Evolutionary conservation across 1,140 invertebrate genomes (phyloP).

Genomic region (Brachionus rotundiformis): DNA sequence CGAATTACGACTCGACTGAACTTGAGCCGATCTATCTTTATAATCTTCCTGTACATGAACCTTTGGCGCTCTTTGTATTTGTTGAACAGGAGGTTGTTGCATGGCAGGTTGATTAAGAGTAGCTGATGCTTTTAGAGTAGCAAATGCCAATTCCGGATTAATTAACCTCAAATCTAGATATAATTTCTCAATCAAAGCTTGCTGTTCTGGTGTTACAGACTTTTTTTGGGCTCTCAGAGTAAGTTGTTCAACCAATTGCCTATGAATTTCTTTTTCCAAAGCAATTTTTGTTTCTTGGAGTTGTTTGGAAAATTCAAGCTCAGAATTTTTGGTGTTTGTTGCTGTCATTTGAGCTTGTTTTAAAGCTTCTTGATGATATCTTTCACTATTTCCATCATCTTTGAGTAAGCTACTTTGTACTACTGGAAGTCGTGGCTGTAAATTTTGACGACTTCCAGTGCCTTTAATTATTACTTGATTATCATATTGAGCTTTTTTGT

Average conservation of each 20-base stretch:
- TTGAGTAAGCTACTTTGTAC: conserved; percentile 39
- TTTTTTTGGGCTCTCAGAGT: conserved; percentile 40
- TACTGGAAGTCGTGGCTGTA: conserved; percentile 37
- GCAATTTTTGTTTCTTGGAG: conserved; percentile 36
- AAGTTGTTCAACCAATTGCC: conserved; percentile 40
- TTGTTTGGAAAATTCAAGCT: conserved; percentile 46
- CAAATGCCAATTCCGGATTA: conserved; percentile 50
- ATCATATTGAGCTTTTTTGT: conserved; percentile 51
- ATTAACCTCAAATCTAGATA: conserved; percentile 47
- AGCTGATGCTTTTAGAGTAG: conserved; percentile 43
- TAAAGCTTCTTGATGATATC: conserved; percentile 31
- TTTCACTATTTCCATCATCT: conserved; percentile 37
- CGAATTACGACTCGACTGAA: not conserved
- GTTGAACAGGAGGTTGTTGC: not conserved
- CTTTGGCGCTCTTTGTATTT: not conserved
- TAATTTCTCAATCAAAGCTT: conserved; percentile 46
- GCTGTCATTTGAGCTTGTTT: conserved; percentile 43
- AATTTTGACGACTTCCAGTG: not conserved
- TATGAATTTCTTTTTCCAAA: conserved; percentile 51
- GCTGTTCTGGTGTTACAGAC: conserved; percentile 47
- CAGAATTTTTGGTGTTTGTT: conserved; percentile 20
- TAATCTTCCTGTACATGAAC: not conserved
- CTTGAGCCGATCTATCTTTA: not conserved
- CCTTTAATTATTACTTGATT: conserved; percentile 27
- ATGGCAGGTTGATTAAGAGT: not conserved